Evolutionary conservation across 2,113 vertebrate genomes (phyloP).

Genomic region (Oceanites oceanicus): DNA sequence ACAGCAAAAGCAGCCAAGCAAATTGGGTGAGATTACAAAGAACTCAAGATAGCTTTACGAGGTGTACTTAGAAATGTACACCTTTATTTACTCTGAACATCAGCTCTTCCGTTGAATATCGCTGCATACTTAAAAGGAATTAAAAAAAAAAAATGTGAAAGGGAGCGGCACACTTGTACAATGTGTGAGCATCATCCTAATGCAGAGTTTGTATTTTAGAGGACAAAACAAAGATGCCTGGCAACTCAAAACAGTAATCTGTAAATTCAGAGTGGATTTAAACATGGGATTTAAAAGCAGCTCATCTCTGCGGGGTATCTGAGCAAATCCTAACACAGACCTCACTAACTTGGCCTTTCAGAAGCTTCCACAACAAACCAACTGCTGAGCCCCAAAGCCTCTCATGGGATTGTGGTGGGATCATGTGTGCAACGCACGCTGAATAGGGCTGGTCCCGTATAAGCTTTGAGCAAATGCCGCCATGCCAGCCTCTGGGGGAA

Average conservation of each 20-base stretch:
- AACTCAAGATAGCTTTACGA: background rate
- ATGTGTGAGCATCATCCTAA: background rate
- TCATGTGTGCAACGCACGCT: background rate
- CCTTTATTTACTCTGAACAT: background rate
- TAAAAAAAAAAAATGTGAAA: background rate
- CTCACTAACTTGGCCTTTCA: background rate
- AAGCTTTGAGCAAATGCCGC: background rate
- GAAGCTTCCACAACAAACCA: background rate
- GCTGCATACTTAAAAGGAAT: background rate
- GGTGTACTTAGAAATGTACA: background rate
- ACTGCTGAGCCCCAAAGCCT: background rate
- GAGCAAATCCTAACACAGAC: background rate
- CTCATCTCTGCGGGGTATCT: background rate
- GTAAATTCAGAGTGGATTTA: background rate
- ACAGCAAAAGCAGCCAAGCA: background rate
- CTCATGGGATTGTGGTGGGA: background rate
- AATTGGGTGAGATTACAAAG: background rate
- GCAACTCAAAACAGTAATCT: background rate
- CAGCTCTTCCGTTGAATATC: background rate
- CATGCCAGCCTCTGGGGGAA: background rate
- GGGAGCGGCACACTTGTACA: background rate
- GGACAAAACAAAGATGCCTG: background rate
- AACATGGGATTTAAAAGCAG: background rate
- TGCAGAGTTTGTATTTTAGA: background rate
- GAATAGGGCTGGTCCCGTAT: background rate